Conservation (phyloP, 2,113 vertebrate species). For the Gracilinanus agilis region DNA sequence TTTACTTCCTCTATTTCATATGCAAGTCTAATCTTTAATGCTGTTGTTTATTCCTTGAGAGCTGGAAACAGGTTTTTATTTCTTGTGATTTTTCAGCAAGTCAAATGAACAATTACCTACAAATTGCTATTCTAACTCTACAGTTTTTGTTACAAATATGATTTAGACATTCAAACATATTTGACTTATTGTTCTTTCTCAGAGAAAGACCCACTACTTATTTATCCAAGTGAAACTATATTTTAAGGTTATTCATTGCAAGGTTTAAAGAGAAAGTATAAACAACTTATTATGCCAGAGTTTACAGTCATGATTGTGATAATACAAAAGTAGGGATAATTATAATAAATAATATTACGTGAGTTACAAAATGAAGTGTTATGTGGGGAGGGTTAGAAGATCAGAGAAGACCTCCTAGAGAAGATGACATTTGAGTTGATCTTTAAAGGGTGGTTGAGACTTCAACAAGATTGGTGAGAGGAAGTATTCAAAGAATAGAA, state of each 20-base stretch:
- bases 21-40: background rate
- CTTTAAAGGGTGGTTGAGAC: background rate
- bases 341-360: background rate
- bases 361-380: background rate
- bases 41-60: background rate
- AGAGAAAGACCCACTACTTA: background rate
- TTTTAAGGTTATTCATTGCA: background rate
- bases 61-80: background rate
- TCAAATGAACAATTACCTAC: background rate
- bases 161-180: background rate
- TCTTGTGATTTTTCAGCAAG: background rate
- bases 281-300: background rate
- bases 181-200: background rate
- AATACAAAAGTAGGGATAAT: background rate
- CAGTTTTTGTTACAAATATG: background rate
- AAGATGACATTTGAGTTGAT: background rate
- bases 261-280: background rate
- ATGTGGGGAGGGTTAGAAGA: background rate
- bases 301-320: background rate
- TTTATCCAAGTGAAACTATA: background rate
- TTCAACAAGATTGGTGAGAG: background rate
- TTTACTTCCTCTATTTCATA: background rate
- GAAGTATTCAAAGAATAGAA: background rate
- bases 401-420: background rate
- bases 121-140: background rate